Conservation (phyloP, 1,140 invertebrate species). For the Papilio polyxenes region DNA sequence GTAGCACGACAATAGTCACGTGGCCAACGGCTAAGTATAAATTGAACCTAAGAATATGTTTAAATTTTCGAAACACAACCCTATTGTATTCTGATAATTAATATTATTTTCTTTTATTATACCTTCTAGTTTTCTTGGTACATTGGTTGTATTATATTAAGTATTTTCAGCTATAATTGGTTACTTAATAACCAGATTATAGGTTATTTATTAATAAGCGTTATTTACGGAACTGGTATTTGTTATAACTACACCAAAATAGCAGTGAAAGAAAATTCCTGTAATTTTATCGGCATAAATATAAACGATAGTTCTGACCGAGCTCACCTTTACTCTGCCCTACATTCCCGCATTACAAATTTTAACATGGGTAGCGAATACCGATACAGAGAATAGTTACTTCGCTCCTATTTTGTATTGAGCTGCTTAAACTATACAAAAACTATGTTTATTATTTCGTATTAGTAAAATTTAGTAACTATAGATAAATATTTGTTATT, state of each 20-base stretch:
- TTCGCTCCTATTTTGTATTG: conserved; percentile 5
- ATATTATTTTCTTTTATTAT: background rate
- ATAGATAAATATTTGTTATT: no score
- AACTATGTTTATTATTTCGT: background rate
- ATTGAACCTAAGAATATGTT: background rate
- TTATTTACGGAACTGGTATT: conserved; percentile 15
- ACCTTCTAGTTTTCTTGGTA: background rate
- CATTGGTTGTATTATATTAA: background rate
- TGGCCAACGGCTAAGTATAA: background rate
- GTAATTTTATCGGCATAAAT: conserved; percentile 24
- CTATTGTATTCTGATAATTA: background rate
- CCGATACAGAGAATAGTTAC: background rate
- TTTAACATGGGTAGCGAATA: conserved; percentile 14
- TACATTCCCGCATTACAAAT: conserved; percentile 25
- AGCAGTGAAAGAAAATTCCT: conserved; percentile 25
- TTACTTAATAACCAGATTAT: background rate
- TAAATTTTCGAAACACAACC: background rate
- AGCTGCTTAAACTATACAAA: background rate
- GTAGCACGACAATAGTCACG: no score
- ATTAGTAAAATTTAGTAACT: no score
- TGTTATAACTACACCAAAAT: conserved; percentile 14
- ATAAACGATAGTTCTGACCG: conserved; percentile 25
- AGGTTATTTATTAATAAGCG: conserved; percentile 2
- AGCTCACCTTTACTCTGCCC: conserved; percentile 21
- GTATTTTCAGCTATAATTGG: background rate